Base-by-base conservation (phyloP, 2,888 invertebrate genomes). In the Emmelina monodactyla region DNA sequence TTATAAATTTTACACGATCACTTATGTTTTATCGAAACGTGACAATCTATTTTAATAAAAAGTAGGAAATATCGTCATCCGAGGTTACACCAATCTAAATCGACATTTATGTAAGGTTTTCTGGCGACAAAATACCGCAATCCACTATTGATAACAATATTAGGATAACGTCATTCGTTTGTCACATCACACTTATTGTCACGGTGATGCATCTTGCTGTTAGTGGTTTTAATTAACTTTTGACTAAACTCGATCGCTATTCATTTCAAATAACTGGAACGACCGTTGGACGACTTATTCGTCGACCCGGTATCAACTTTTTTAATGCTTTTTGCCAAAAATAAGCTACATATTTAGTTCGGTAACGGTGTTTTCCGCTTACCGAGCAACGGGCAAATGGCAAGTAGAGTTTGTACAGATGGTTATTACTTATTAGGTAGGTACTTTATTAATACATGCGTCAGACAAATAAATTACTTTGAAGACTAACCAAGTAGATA, bases 251-350 rank as follows among this genome's bases (percentile, higher is more conserved):
- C n/a, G n/a, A 47, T 55, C 53, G 51, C 50, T 57, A 55, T 7
- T 45, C 44, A 45, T 45, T 55, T 53, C 49, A 52, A 58, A 53
- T 57, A 62, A 70, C 67, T 63, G 61, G 72, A 62, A 51, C 76
- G 55, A 73, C 76, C 73, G 75, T 76, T 79, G 65, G 54, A 56
- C 64, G 69, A 59, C 58, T 62, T 62, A 62, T 61, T 58, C 58
- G 58, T 36, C 62, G 62, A 64, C 64, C 64, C 46, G 62, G 55
- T 62, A 58, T 64, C 65, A 59, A 65, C 65, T 70, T 76, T 58
- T 76, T 71, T 67, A 62, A 65, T 59, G 61, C 57, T 71, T 78
- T 78, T 78, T 73, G 61, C 58, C 65, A 52, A 64, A 69, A 41
- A 28, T 51, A 70, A 71, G n/a, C n/a, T n/a, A 61, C 62, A 64